These are phyloP conservation scores for Hydrolagus affinis DNA, from an alignment of 2,113 vertebrate species.

Conservation along the genomic window DNA sequence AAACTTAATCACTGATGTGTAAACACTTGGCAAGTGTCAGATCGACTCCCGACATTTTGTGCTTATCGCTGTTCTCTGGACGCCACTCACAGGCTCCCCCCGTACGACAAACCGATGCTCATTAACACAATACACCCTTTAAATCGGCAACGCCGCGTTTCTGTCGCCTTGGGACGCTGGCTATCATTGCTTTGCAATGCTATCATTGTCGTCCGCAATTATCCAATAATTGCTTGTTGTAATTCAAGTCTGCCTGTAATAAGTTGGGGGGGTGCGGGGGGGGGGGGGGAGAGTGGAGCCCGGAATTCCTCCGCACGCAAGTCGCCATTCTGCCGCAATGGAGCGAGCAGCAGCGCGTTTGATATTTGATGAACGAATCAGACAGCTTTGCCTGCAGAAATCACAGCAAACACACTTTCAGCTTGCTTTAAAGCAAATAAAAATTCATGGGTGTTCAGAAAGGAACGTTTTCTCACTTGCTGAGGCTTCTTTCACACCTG, in stretches of 20 bases:
- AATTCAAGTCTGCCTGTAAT: not conserved
- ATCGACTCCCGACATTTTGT: conserved; percentile 9
- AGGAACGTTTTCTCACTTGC: too few relatives aligned
- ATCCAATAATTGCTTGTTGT: not conserved
- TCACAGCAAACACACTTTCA: too few relatives aligned
- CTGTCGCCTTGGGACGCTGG: not conserved
- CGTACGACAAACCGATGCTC: not conserved
- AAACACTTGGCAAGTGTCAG: not conserved
- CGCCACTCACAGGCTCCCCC: not conserved
- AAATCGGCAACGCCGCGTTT: not conserved
- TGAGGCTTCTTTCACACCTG: too few relatives aligned
- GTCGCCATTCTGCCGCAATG: too few relatives aligned
- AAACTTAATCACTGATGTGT: conserved; percentile 13
- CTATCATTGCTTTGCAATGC: not conserved
- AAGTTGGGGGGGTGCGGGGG: too few relatives aligned
- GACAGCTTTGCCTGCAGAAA: too few relatives aligned
- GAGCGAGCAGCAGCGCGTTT: too few relatives aligned
- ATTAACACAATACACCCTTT: not conserved
- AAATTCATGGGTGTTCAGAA: too few relatives aligned
- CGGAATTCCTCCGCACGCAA: too few relatives aligned
- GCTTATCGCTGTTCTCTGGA: not conserved
- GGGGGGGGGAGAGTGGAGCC: too few relatives aligned
- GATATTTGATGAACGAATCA: too few relatives aligned
- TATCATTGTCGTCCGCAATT: not conserved
- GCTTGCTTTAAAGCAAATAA: too few relatives aligned